Evolutionary conservation across 2,797 vertebrate species (phyloP).

Genomic region (Characodon lateralis): DNA sequence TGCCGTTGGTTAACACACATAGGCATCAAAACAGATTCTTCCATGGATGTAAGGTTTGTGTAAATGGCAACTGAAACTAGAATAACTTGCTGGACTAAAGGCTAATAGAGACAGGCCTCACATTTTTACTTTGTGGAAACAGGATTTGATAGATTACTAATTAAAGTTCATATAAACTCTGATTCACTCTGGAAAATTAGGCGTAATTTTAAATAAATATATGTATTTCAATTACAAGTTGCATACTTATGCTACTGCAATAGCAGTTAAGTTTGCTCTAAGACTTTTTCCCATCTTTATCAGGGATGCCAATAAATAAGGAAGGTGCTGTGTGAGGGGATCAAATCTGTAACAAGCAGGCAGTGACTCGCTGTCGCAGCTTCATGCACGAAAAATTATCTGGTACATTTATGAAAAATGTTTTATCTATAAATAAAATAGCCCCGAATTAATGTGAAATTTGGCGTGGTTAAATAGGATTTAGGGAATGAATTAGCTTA

Average conservation of each 20-base stretch:
- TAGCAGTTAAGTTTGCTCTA: background rate
- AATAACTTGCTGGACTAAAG: background rate
- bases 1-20: too few relatives aligned
- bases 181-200: background rate
- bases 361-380: slow-evolving; percentile 16
- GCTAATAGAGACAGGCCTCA: background rate
- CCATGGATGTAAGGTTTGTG: background rate
- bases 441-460: background rate
- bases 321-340: background rate
- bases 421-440: background rate
- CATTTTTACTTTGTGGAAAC: background rate
- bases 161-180: background rate
- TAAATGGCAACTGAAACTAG: background rate
- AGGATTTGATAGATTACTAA: background rate
- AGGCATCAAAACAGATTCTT: background rate
- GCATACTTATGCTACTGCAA: background rate
- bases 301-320: background rate
- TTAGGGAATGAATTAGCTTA: background rate
- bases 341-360: slow-evolving; percentile 35
- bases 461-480: background rate
- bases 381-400: background rate
- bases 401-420: background rate
- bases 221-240: background rate
- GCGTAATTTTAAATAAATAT: background rate
- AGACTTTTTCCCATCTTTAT: background rate